Base-by-base conservation (phyloP, 1,140 invertebrate genomes). In the Saccostrea glomerata region DNA sequence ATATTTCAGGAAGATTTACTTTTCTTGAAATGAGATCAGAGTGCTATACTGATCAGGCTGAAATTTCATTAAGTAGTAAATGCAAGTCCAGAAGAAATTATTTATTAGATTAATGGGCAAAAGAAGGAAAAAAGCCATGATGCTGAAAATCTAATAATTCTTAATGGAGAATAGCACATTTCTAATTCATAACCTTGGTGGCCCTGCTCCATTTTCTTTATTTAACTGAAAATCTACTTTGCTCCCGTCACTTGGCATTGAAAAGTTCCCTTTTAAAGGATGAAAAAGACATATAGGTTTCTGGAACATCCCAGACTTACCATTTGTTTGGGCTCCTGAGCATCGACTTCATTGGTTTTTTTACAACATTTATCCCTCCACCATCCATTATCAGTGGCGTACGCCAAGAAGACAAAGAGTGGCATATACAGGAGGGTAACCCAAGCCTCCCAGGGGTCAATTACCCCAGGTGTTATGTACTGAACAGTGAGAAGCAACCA, bases 371-470 rank as follows among this genome's bases (percentile, higher is more conserved):
- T 90, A 73, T 73, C n/a, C 25, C 55, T 63, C 92, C 93, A 94
- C 92, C 93, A 94, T 13, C 92, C 92, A 63, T 90, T 91, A 90
- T 94, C 93, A 54, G 92, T 92, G 55, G 86, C 82, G 84, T 94
- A 95, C 2, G 94, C 91, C 56, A 93, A 90, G 20, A 94, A 70
- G 1, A 94, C 94, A 77, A 96, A 94, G 6, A 96, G 47, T 1
- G 96, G 96, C 93, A 97, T 96, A 58, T 96, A 95, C 0, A 95
- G 90, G 17, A 97, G 95, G 0, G 96, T 97, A 5, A 96, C 88
- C 47, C 95, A 94, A 5, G 96, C 96, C 92, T 97, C 96, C 96
- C 96, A 97, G 0, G 89, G 87, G 13, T 92, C 90, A n/a, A 94
- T 91, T 11, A 88, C 88, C 12, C 92, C 92, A 0, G 93, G 93